Base-by-base conservation (phyloP, 2,888 invertebrate species). In the Harpalus rufipes region DNA sequence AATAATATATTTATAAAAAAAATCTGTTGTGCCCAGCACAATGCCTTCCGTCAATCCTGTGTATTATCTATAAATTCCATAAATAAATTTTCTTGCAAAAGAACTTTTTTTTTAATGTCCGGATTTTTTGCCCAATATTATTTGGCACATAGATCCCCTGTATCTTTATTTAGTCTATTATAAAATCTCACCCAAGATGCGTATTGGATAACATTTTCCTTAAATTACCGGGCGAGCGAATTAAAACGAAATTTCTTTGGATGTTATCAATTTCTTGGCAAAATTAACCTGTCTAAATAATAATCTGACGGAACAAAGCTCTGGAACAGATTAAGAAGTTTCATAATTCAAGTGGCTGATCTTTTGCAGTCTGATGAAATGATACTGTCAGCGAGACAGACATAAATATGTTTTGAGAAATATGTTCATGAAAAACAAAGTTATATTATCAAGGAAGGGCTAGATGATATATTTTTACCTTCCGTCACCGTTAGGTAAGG, bases 241-340 rank as follows among this genome's bases (percentile, higher is more conserved):
- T 74, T 74, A 74, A 74, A 74, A 74, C 18, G 51, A 56, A 74
- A 74, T 12, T 74, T 25, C 74, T 44, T 44, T 51, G 51, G 74
- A 74, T 74, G 74, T 74, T 74, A 74, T 74, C 74, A 74, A 74
- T 74, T 74, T 74, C 44, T 18, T 51, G 21, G 41, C 74, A 18
- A 74, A 74, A 74, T 74, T 74, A 74, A 74, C 74, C 74, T 74
- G 74, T 51, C 74, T 74, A 74, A 74, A 74, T 74, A 74, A 74
- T 74, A 51, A 74, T 74, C 74, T 74, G 74, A n/a, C 68, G 68
- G 68, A 68, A 68, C 68, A 39, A 68, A 68, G 39, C 39, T 39
- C n/a, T 14, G 14, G 25, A 68, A 39, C 68, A 68, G 68, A 68
- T 68, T 68, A 68, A 68, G 63, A 68, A 68, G 68, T 68, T 68